Percentiles rank a stretch among this genome's conserved stretches.
phyloP scores from a whole-genome alignment of 2,113 vertebrate species.

The Leptodactylus fuscus region DNA sequence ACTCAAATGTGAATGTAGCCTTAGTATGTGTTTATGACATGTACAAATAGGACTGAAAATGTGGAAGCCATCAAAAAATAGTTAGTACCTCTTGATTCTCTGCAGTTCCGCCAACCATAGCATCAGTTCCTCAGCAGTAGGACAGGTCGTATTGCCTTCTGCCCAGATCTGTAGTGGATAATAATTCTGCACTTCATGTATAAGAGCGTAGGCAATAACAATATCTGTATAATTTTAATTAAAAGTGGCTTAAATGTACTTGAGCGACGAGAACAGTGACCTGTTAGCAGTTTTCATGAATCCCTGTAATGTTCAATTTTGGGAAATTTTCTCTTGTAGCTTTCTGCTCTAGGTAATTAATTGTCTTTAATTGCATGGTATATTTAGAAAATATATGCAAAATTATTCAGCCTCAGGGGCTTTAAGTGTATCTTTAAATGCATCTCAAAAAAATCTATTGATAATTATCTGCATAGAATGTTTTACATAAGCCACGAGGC shows the following conservation, averaged over 20 bases:
- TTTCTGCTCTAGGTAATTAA: not conserved
- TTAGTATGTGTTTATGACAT: too few species aligned
- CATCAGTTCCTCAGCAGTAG: too few species aligned
- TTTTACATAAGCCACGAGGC: not conserved
- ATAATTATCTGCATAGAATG: not conserved
- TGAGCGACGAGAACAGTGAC: not conserved
- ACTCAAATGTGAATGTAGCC: too few species aligned
- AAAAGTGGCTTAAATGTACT: not conserved
- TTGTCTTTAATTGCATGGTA: not conserved
- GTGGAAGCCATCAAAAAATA: too few species aligned
- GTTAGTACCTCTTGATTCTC: too few species aligned
- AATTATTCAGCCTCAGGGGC: not conserved
- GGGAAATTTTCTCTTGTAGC: not conserved
- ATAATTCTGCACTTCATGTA: not conserved
- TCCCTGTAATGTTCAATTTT: not conserved
- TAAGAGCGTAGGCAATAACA: not conserved
- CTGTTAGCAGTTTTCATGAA: not conserved
- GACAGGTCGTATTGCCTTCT: too few species aligned
- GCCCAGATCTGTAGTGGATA: not conserved
- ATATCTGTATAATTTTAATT: not conserved
- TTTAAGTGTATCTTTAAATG: conserved; percentile 4
- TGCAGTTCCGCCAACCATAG: too few species aligned
- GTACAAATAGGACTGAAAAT: too few species aligned
- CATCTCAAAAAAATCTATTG: not conserved
- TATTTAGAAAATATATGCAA: conserved; percentile 1